Evolutionary conservation across 2,113 vertebrate species (phyloP).

Genomic region (Philantomba maxwellii): DNA sequence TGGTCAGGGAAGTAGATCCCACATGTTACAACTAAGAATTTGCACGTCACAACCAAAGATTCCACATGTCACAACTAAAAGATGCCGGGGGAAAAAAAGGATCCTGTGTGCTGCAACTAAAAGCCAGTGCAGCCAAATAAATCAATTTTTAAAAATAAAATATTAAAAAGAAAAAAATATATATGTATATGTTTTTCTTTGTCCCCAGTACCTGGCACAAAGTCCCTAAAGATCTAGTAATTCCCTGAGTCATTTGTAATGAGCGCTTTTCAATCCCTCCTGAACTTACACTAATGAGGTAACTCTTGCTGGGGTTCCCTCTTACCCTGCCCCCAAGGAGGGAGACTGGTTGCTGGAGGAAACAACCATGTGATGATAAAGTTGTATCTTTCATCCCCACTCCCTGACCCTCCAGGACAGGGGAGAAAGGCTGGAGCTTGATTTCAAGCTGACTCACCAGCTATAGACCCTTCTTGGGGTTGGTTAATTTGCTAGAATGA

Average conservation of each 20-base stretch:
- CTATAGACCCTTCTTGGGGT: neutral
- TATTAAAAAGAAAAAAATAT: neutral
- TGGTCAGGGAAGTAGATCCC: neutral
- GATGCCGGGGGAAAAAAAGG: neutral
- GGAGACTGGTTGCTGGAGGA: neutral
- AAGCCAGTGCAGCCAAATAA: neutral
- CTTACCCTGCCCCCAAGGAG: neutral
- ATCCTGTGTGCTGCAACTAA: neutral
- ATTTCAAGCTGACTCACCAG: neutral
- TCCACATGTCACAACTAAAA: neutral
- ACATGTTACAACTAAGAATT: neutral
- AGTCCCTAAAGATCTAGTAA: neutral
- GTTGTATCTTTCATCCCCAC: neutral
- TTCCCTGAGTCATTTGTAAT: neutral
- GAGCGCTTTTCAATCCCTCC: neutral
- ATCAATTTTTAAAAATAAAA: neutral
- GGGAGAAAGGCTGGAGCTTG: neutral
- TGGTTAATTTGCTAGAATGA: neutral
- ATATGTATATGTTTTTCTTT: neutral
- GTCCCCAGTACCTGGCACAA: neutral
- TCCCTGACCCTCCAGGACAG: neutral
- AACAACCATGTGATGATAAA: neutral
- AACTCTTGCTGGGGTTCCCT: neutral
- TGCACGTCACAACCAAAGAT: neutral
- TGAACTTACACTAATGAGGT: neutral